Conservation (phyloP, 2,888 invertebrate genomes). For the Atrina japonica region DNA sequence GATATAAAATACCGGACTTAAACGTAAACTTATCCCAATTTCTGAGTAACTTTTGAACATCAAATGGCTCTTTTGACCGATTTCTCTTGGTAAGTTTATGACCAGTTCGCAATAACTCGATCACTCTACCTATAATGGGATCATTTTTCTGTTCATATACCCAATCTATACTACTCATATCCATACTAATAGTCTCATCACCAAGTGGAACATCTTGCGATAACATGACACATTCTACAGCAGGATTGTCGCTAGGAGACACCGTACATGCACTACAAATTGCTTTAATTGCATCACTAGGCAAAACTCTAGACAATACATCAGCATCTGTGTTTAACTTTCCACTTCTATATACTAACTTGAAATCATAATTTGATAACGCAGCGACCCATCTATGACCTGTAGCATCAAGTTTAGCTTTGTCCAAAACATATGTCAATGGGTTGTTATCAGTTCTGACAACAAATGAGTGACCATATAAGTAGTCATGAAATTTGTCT, state of each 20-base stretch:
- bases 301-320: background rate
- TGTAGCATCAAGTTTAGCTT: too few species aligned
- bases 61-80: background rate
- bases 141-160: background rate
- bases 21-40: conserved; percentile 12
- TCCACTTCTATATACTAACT: conserved; percentile 20
- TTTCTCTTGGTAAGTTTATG: background rate
- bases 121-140: background rate
- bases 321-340: background rate
- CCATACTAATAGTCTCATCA: background rate
- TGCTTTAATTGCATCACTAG: background rate
- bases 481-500: conserved; percentile 44
- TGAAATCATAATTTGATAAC: conserved; percentile 38
- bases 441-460: too few species aligned
- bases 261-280: background rate
- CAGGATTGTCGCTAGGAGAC: too few species aligned
- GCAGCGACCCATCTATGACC: too few species aligned
- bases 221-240: background rate
- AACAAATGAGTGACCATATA: too few species aligned
- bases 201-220: background rate
- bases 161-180: background rate
- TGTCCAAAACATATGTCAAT: too few species aligned
- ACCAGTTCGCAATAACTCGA: background rate
- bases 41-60: conserved; percentile 1
- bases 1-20: conserved; percentile 25